Conservation (phyloP, 2,797 vertebrate genomes). For the Helostoma temminkii region DNA sequence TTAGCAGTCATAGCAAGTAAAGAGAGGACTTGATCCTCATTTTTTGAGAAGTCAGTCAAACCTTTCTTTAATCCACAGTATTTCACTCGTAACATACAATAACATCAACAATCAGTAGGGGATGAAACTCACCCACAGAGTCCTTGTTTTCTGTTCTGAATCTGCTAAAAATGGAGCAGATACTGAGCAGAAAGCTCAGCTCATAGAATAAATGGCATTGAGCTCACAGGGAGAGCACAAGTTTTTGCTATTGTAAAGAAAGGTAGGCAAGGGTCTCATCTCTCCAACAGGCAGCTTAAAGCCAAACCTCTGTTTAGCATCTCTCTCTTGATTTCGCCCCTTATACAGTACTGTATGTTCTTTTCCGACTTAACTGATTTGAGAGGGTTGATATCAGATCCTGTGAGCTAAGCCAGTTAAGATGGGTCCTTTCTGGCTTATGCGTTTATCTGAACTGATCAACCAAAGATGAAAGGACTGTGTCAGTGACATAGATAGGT, state of each 20-base stretch:
- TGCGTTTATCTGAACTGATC: slow-evolving; percentile 61
- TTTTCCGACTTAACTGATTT: slow-evolving; percentile 66
- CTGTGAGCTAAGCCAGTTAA: slow-evolving; percentile 71
- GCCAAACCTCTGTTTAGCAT: slow-evolving; percentile 14
- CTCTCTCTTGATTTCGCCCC: too few species aligned
- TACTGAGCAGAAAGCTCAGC: too few species aligned
- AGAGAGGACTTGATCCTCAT: too few species aligned
- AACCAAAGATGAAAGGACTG: slow-evolving; percentile 63
- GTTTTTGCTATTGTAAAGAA: slow-evolving; percentile 17
- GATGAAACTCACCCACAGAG: neutral
- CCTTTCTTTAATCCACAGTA: too few species aligned
- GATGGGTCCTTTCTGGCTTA: slow-evolving; percentile 50
- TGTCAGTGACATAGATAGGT: slow-evolving; percentile 36
- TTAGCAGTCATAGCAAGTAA: too few species aligned
- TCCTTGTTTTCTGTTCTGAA: too few species aligned
- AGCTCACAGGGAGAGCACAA: neutral
- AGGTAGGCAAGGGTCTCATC: slow-evolving; percentile 3
- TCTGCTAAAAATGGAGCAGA: too few species aligned
- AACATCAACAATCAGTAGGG: too few species aligned
- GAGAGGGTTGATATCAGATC: slow-evolving; percentile 61
- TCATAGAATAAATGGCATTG: too few species aligned
- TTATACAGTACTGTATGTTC: slow-evolving; percentile 33
- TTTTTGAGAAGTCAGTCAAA: too few species aligned
- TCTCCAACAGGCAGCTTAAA: slow-evolving; percentile 20
- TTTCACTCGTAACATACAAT: neutral